Conservation (phyloP, 2,797 vertebrate genomes). For the Cirrhinus mrigala region DNA sequence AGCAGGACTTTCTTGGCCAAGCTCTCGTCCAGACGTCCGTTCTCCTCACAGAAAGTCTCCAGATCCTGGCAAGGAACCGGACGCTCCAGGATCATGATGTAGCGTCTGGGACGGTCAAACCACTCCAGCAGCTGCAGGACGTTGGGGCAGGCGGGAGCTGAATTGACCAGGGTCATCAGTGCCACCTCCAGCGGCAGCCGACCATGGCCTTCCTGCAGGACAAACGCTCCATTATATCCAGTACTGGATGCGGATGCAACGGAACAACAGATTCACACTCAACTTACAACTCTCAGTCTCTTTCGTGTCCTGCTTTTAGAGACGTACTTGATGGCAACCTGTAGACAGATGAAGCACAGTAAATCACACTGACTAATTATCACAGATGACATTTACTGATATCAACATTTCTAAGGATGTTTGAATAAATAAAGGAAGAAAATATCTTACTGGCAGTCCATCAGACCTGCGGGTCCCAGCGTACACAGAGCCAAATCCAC, state of each 20-base stretch:
- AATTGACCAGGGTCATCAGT: slow-evolving; percentile 40
- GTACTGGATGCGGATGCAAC: neutral
- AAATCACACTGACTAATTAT: no score
- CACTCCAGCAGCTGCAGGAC: slow-evolving; percentile 13
- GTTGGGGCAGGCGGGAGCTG: slow-evolving; percentile 9
- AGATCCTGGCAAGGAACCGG: slow-evolving; percentile 40
- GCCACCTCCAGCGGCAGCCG: slow-evolving; percentile 39
- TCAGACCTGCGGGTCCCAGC: no score
- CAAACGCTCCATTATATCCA: neutral
- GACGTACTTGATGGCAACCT: no score
- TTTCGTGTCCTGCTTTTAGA: no score
- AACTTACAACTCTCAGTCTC: neutral
- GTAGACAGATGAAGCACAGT: no score
- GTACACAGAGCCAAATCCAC: no score
- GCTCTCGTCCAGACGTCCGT: slow-evolving; percentile 7
- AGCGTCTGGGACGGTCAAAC: slow-evolving; percentile 15
- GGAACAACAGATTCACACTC: neutral
- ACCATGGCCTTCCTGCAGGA: neutral
- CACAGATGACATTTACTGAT: no score
- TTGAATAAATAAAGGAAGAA: no score
- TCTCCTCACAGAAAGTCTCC: neutral
- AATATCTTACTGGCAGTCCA: no score
- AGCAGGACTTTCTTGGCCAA: slow-evolving; percentile 16
- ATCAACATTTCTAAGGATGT: no score
- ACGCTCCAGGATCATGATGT: slow-evolving; percentile 38